Evolutionary conservation across 2,113 vertebrate genomes (phyloP).

Genomic region (Nanger granti): DNA sequence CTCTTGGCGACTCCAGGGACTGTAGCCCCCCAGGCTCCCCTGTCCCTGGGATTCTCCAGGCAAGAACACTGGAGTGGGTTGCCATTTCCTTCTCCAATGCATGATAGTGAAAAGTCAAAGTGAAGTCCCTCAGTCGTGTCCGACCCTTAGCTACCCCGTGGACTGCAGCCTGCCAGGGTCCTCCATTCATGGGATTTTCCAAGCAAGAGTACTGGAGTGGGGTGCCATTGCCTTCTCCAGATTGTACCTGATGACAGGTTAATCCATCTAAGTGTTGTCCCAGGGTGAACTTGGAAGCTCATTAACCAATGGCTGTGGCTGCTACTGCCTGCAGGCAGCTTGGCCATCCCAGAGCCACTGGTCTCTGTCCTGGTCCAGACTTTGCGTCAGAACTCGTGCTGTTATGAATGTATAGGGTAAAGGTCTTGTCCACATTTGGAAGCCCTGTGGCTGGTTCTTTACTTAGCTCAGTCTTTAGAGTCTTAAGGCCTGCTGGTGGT

Average conservation of each 20-base stretch:
- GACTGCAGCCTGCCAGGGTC: not conserved
- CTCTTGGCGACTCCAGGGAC: not conserved
- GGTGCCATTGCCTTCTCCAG: not conserved
- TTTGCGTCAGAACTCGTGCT: not conserved
- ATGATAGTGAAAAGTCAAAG: not conserved
- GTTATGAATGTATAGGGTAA: not conserved
- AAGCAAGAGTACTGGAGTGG: not conserved
- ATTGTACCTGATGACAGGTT: not conserved
- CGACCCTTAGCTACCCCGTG: rapidly evolving
- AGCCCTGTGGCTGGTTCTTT: not conserved
- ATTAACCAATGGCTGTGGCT: not conserved
- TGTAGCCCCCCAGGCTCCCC: not conserved
- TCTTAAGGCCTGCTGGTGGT: not conserved
- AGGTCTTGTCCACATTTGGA: not conserved
- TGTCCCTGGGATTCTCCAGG: not conserved
- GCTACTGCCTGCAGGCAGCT: not conserved
- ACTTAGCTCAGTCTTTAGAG: not conserved
- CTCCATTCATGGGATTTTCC: rapidly evolving
- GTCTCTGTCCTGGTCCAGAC: not conserved
- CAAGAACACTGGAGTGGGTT: not conserved
- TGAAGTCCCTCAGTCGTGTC: not conserved
- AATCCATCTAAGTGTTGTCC: not conserved
- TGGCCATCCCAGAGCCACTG: not conserved
- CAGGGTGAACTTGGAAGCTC: not conserved
- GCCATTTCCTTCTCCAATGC: not conserved